A percentile compares a stretch with the other conserved stretches of the same genome.
Conservation (phyloP, 2,113 vertebrate species). For the Meles meles region DNA sequence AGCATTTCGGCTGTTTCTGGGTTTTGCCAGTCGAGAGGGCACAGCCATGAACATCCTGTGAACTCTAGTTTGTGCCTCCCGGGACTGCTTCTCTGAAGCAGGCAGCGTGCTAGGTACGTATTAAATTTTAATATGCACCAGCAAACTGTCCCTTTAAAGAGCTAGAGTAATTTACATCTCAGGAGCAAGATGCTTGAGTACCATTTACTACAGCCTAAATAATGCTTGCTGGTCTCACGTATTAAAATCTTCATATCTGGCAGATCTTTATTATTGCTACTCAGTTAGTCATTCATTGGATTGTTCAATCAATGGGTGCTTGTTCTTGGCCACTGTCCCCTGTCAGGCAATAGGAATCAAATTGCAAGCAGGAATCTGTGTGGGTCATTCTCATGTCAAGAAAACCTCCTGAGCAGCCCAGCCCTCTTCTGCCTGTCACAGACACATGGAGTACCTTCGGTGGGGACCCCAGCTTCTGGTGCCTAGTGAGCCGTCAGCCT, state of each 20-base stretch:
- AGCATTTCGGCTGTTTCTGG: background rate
- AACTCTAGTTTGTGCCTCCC: background rate
- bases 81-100: background rate
- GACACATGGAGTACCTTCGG: background rate
- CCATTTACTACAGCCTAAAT: background rate
- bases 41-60: background rate
- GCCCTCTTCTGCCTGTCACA: background rate
- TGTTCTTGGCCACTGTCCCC: background rate
- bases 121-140: background rate
- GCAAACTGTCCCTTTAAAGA: background rate
- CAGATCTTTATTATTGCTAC: background rate
- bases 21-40: background rate
- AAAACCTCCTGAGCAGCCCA: background rate
- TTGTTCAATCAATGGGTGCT: background rate
- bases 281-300: background rate
- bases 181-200: background rate
- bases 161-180: background rate
- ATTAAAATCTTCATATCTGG: background rate
- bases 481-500: background rate
- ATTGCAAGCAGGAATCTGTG: background rate
- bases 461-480: background rate
- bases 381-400: background rate
- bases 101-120: background rate
- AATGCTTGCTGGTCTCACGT: background rate
- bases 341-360: background rate